Base-by-base conservation (phyloP, 2,113 vertebrate genomes). In the Gavia stellata region DNA sequence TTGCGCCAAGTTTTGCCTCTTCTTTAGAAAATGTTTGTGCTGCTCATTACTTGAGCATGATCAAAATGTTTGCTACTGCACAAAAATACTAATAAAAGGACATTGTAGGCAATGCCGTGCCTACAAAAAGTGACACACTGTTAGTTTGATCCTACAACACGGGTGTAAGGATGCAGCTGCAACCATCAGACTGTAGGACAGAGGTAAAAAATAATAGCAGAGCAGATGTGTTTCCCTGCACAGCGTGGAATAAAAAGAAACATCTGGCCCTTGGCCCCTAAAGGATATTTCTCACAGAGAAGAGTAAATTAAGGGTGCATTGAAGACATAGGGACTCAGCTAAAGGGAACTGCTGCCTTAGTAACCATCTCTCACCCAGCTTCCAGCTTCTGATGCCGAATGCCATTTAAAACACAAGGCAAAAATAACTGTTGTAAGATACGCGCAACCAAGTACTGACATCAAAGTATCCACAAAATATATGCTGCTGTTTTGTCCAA, bases 251-350 rank as follows among this genome's bases (percentile, higher is more conserved):
- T 94, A 89, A 95, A 96, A 95, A 88, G 91, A 89, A 96, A 92
- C 86, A 91, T 95, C 92, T 96, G 96, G 87, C 88, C 96, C 85
- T 96, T 96, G 83, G 95, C 88, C 95, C 91, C 88, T 95, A 65
- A 92, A 95, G 88, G 83, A 66, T 92, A 75, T 90, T 94, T 95
- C 88, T 95, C 5, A 2, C 33, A 65, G 81, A 80, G 58, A 86
- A 86, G 88, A 95, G 87, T 75, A 95, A 96, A 96, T 94, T 81
- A 89, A 94, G 74, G 84, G 88, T 94, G 85, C 40, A 34, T 19
- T 93, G 90, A 93, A 93, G 71, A 83, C 77, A 58, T 31, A 77
- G 67, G 90, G 87, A 66, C 85, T 79, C 85, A 45, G 65, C 93
- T 92, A 56, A 91, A 82, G 85, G 67, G 85, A 92, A 34, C 73